These are phyloP conservation scores for Drosophila arawakana DNA, from an alignment of 1,140 invertebrate species.

Conservation along the genomic window DNA sequence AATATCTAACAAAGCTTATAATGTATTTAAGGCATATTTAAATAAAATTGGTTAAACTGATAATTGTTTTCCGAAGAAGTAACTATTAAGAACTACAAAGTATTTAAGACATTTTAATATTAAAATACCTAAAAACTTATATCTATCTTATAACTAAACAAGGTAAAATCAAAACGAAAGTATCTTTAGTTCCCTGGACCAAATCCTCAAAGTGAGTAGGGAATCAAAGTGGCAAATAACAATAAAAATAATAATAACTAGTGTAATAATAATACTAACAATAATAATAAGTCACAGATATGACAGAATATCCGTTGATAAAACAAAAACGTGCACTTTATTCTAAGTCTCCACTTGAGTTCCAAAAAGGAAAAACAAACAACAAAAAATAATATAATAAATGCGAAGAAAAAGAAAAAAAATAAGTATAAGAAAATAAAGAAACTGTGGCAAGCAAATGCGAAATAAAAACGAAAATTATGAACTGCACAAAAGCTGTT, in stretches of 20 bases:
- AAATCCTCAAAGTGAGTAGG: background rate
- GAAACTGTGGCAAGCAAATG: slow-evolving; percentile 64
- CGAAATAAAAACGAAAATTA: slow-evolving; percentile 82
- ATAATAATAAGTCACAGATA: slow-evolving; percentile 17
- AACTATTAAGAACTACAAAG: too few relatives aligned
- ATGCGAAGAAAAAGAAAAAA: slow-evolving; percentile 30
- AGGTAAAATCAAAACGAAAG: background rate
- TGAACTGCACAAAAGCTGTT: slow-evolving; percentile 83
- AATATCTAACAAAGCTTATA: too few relatives aligned
- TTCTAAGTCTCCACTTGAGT: slow-evolving; percentile 38
- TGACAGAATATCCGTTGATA: slow-evolving; percentile 18
- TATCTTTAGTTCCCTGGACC: background rate
- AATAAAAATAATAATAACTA: background rate
- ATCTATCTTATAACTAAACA: too few relatives aligned
- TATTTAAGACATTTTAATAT: too few relatives aligned
- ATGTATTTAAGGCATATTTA: too few relatives aligned
- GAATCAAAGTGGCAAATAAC: slow-evolving; percentile 16
- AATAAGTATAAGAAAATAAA: slow-evolving; percentile 25
- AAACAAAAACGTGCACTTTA: slow-evolving; percentile 4
- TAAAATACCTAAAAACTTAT: too few relatives aligned
- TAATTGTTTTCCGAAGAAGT: too few relatives aligned
- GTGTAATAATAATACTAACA: background rate
- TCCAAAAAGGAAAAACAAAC: slow-evolving; percentile 42
- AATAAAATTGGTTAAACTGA: too few relatives aligned
- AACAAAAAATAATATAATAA: slow-evolving; percentile 10